Evolutionary conservation across 2,888 invertebrate genomes (phyloP).

Genomic region (Drosophila acutilabella): DNA sequence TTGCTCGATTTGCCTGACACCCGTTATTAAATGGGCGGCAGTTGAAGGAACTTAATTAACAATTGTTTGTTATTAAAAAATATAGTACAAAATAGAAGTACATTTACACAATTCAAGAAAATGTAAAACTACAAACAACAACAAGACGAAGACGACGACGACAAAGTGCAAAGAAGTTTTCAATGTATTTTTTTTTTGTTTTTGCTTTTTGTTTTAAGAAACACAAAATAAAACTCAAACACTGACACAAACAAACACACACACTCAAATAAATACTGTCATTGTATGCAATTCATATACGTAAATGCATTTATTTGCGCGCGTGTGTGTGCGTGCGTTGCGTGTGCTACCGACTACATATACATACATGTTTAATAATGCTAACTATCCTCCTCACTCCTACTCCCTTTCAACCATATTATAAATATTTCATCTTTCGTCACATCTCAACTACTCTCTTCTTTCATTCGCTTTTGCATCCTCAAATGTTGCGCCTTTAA

Average conservation of each 20-base stretch:
- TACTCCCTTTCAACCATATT: constrained; percentile 34
- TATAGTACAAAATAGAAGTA: constrained; percentile 34
- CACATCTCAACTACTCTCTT: constrained; percentile 3
- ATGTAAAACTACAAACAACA: constrained; percentile 27
- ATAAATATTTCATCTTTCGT: constrained; percentile 24
- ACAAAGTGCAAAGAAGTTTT: constrained; percentile 61
- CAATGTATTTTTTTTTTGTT: constrained; percentile 29
- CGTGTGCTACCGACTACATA: constrained; percentile 53
- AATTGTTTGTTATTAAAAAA: constrained; percentile 41
- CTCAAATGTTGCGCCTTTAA: constrained; percentile 59
- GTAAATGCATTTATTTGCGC: constrained; percentile 26
- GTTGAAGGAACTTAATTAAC: constrained; percentile 75
- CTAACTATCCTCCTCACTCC: constrained; percentile 64
- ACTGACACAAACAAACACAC: constrained; percentile 11
- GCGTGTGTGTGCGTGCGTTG: constrained; percentile 25
- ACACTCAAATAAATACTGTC: constrained; percentile 36
- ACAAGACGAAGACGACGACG: constrained; percentile 37
- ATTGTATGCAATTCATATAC: constrained; percentile 32
- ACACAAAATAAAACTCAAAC: constrained; percentile 24
- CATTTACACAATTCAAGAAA: constrained; percentile 39
- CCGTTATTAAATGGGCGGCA: constrained; percentile 26
- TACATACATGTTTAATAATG: constrained; percentile 76
- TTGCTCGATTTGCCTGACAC: constrained; percentile 63
- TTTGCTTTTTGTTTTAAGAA: constrained; percentile 16
- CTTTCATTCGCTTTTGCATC: constrained; percentile 17